These are phyloP conservation scores for Protodeltote pygarga DNA, from an alignment of 2,888 invertebrate genomes.

Conservation along the genomic window DNA sequence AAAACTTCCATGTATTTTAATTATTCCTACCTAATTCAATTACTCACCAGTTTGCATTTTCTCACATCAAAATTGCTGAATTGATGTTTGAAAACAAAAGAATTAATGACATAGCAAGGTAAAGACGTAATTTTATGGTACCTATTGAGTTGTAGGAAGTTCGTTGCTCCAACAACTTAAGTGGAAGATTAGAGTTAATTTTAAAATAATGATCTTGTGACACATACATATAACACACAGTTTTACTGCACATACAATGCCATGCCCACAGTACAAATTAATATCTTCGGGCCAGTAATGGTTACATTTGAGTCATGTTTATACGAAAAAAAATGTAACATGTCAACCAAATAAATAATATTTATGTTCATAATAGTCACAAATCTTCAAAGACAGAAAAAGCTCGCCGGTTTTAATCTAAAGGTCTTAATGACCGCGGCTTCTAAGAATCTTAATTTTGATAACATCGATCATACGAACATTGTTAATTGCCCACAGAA, in stretches of 20 bases:
- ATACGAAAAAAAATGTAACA: conserved; percentile 2
- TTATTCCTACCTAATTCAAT: conserved; percentile 56
- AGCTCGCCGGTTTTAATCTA: conserved; percentile 8
- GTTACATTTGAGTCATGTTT: conserved; percentile 10
- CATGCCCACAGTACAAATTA: conserved; percentile 4
- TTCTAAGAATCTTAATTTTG: conserved; percentile 21
- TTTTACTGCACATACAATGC: conserved; percentile 12
- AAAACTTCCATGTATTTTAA: conserved; percentile 55
- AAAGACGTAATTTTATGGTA: conserved; percentile 60
- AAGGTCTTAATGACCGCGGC: conserved; percentile 18
- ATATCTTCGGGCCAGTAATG: conserved; percentile 4
- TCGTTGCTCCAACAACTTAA: conserved; percentile 71
- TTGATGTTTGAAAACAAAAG: conserved; percentile 66
- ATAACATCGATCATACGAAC: conserved; percentile 13
- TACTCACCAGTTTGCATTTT: conserved; percentile 52
- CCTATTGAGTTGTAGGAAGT: conserved; percentile 70
- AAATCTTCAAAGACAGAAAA: conserved; percentile 3
- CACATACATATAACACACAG: conserved; percentile 55
- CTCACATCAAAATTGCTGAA: conserved; percentile 57
- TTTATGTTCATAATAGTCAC: not conserved
- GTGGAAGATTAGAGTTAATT: conserved; percentile 79
- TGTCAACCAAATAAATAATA: conserved; percentile 12
- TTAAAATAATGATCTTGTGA: conserved; percentile 77
- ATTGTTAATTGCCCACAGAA: conserved; percentile 16
- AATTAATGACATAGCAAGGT: conserved; percentile 64